Base-by-base conservation (phyloP, 30 jellyfish, hydroid and myxozoan species). In the Morbakka virulenta region DNA sequence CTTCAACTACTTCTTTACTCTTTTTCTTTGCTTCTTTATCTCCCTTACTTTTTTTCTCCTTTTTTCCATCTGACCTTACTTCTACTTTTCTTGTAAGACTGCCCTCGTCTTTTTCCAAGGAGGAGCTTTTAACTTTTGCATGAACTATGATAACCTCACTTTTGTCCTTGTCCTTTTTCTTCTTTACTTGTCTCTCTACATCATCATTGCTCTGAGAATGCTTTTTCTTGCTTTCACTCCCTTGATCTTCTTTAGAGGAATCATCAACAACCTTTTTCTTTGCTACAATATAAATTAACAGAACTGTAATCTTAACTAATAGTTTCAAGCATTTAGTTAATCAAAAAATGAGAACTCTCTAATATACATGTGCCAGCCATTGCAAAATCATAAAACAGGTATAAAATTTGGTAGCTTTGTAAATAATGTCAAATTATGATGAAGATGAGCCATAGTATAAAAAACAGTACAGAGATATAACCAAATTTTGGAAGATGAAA, bases 181-280 rank as follows among this genome's bases (percentile, higher is more conserved):
- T 41, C 57, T 41, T 41, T 17, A 6, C 17, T 9, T 17, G 57
- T 17, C 17, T 41, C 57, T 41, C 57, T 41, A 41, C 17, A 9
- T 41, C 57, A 41, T 41, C 57, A 41, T 9, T 6, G 13, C 17
- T 9, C 32, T 48, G 11, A 32, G 75, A 50, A 48, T 76, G 32
- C 51, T 81, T 62, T 61, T 81, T 28, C 74, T 61, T 27, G 64
- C 79, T 52, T 66, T 83, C 27, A 69, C 87, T 73, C 73, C 74
- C 78, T 83, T 83, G 77, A 72, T 72, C 63, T 73, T 83, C 35
- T 79, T 64, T 27, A 50, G 30, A 32, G 87, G 87, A 27, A 62
- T n/a, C 67, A 78, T 36, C 68, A 79, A 73, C 28, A 26, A 13
- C 47, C 53, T 28, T 63, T 75, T 32, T 79, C 82, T 62, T 79